phyloP scores from a whole-genome alignment of 2,888 invertebrate genomes.

The Lysandra bellargus region DNA sequence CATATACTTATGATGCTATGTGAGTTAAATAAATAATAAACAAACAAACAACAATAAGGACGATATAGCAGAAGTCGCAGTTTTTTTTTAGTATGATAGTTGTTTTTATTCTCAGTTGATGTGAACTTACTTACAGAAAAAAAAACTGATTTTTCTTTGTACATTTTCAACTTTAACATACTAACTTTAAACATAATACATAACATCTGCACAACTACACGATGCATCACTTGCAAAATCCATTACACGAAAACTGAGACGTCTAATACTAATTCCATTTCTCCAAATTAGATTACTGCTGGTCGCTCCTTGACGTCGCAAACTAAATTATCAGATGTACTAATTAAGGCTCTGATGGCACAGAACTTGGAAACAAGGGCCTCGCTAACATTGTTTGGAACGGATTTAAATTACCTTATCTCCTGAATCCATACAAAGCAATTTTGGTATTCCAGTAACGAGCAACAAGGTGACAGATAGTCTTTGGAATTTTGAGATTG shows the following conservation, averaged over 20 bases:
- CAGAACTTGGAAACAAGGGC: constrained; percentile 29
- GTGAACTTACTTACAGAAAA: too few relatives aligned
- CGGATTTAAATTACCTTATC: constrained; percentile 41
- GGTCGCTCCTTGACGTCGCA: constrained; percentile 28
- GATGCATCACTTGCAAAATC: constrained; percentile 8
- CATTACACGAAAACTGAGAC: not conserved
- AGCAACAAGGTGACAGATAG: not conserved
- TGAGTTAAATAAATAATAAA: too few relatives aligned
- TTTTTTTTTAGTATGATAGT: too few relatives aligned
- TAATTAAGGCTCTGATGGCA: constrained; percentile 37
- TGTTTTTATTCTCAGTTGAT: too few relatives aligned
- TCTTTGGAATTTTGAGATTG: constrained; percentile 19
- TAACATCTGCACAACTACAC: not conserved
- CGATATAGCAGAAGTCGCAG: too few relatives aligned
- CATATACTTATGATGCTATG: too few relatives aligned
- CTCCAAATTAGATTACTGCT: constrained; percentile 12
- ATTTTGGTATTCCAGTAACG: constrained; percentile 25
- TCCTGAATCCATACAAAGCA: constrained; percentile 14
- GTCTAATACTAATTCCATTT: constrained; percentile 37
- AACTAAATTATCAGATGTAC: constrained; percentile 40
- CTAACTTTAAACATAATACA: not conserved
- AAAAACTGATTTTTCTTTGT: too few relatives aligned
- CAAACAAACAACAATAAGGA: too few relatives aligned
- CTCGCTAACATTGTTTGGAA: constrained; percentile 32
- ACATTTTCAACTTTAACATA: not conserved